A percentile compares a stretch with the other conserved stretches of the same genome.
These are phyloP conservation scores for Cynopterus sphinx DNA, from an alignment of 2,797 vertebrate species.

Conservation along the genomic window DNA sequence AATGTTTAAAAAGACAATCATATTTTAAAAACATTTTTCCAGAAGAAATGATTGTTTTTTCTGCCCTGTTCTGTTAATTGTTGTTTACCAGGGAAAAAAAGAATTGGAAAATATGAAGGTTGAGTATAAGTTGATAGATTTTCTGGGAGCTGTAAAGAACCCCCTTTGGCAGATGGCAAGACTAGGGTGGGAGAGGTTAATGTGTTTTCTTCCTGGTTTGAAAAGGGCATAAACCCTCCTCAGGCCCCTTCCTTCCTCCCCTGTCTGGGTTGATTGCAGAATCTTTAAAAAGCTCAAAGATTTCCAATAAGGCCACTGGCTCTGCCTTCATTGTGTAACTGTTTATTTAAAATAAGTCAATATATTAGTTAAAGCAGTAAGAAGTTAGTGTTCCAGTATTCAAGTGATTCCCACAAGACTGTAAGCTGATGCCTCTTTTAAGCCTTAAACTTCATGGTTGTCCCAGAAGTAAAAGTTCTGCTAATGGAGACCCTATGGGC, in stretches of 20 bases:
- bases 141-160: constrained; percentile 68
- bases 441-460: constrained; percentile 89
- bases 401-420: constrained; percentile 91
- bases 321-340: constrained; percentile 82
- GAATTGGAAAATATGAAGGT: constrained; percentile 38
- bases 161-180: constrained; percentile 63
- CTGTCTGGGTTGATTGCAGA: constrained; percentile 64
- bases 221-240: constrained; percentile 73
- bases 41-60: background rate
- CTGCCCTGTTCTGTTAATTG: constrained; percentile 56
- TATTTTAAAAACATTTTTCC: constrained; percentile 36
- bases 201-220: constrained; percentile 76
- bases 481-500: constrained; percentile 96
- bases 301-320: constrained; percentile 82
- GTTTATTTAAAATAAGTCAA: constrained; percentile 89
- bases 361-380: constrained; percentile 88
- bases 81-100: constrained; percentile 49
- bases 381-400: constrained; percentile 87
- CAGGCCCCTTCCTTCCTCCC: constrained; percentile 72
- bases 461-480: constrained; percentile 90
- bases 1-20: constrained; percentile 9
- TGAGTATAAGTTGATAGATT: constrained; percentile 67
- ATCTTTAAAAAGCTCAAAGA: constrained; percentile 80
- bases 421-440: constrained; percentile 93
- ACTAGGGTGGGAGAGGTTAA: constrained; percentile 74